Evolutionary conservation across 2,113 vertebrate species (phyloP), one percentile per base, ranked within the genome.

Genomic region (Pycnonotus jocosus): DNA sequence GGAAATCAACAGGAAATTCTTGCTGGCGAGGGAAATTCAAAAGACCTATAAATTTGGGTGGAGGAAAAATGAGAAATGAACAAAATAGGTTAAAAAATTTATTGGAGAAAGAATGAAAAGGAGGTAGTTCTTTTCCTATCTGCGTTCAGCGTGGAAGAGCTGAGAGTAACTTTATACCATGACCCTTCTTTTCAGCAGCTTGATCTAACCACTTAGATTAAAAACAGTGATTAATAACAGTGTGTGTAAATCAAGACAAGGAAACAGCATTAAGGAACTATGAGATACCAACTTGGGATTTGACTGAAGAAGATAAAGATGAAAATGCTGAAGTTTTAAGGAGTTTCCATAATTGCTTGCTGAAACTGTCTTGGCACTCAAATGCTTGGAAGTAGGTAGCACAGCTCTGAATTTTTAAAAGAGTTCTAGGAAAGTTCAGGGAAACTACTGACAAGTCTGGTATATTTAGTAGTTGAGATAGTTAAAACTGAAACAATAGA

Each of bases 11-110:
- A 13, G 10, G 20, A 79, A 40, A 20, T 70, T 37, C 16, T 57
- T 84, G 22, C 11, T 30, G 60, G 22, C 0, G 0, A 72, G 16
- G 7, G 2, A 61, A 31, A 66, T 77, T 54, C 11, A 50, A 31
- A 71, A 80, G 3, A 35, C 9, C 7, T 71, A 0, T 54, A 12
- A 21, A 56, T 56, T 53, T 89, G 9, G 2, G 21, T 12, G 12
- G 31, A 61, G 7, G 7, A 86, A 84, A 57, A 61, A 12, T 9
- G 9, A 45, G 71, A 76, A 62, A 5, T 27, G 38, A 76, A 8
- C 4, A 7, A 68, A 76, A 11, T 35, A 33, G 14, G 15, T 47
- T 47, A 64, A 79, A 66, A 66, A 58, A 54, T 48, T 8, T 25
- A 11, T 7, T 76, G 44, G 20, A 47, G 23, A 31, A 76, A 27